These are phyloP conservation scores for Gymnothorax reevesii DNA, from an alignment of 2,797 vertebrate genomes.

Conservation along the genomic window DNA sequence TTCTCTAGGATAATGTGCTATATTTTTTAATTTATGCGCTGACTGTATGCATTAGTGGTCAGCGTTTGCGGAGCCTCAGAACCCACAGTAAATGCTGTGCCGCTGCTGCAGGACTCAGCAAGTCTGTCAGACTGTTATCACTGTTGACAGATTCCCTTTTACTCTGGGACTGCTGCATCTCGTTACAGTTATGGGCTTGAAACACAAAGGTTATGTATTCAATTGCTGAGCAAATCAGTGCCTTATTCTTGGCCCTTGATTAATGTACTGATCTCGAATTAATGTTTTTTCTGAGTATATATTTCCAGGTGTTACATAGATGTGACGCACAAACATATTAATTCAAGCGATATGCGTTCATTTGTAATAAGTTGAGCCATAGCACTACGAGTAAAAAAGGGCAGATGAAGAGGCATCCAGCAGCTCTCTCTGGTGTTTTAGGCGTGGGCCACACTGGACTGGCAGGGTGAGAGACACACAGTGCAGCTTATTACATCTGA, in stretches of 20 bases:
- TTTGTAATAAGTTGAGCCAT: background rate
- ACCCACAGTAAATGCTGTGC: conserved; percentile 23
- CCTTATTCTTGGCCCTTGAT: background rate
- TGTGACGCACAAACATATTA: background rate
- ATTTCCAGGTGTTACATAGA: conserved; percentile 4
- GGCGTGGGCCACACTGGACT: background rate
- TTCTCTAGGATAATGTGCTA: conserved; percentile 12
- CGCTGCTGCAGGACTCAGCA: conserved; percentile 8
- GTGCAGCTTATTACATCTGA: background rate
- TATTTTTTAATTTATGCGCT: conserved; percentile 39
- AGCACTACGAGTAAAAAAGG: background rate
- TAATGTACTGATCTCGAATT: background rate
- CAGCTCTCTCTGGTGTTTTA: background rate
- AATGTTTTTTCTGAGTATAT: background rate
- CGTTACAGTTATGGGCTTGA: background rate
- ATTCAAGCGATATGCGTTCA: background rate
- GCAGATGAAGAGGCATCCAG: background rate
- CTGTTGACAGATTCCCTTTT: background rate
- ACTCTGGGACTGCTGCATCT: background rate
- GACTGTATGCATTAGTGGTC: conserved; percentile 33
- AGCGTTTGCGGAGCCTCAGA: conserved; percentile 35
- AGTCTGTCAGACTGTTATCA: conserved; percentile 8
- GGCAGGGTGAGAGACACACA: background rate
- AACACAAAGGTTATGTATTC: background rate
- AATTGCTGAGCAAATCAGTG: background rate